These are phyloP conservation scores for Corythornis cristatus DNA, from an alignment of 2,113 vertebrate species.

Conservation along the genomic window DNA sequence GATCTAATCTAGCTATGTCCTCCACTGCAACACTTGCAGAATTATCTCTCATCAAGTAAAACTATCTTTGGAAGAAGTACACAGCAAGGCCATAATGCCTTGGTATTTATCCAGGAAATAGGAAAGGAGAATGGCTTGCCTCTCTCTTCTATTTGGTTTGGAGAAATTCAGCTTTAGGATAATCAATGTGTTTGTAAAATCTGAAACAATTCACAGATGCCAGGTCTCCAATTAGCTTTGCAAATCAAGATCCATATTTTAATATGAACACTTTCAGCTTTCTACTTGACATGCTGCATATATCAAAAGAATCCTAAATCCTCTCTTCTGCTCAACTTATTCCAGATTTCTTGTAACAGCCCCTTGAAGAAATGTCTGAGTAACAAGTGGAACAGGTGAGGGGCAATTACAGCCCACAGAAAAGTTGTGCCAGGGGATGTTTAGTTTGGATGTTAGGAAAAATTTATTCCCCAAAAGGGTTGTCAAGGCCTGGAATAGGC, in stretches of 20 bases:
- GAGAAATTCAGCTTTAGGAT: neutral
- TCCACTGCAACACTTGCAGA: neutral
- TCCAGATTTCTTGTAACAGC: neutral
- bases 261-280: neutral
- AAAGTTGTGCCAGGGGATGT: neutral
- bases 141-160: neutral
- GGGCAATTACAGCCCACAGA: neutral
- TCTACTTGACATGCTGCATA: neutral
- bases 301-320: neutral
- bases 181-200: neutral
- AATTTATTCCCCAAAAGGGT: neutral
- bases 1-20: accelerated
- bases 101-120: neutral
- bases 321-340: neutral
- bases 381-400: neutral
- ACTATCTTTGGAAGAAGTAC: neutral
- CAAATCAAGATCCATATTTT: neutral
- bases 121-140: neutral
- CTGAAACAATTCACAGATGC: neutral
- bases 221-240: neutral
- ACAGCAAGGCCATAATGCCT: neutral
- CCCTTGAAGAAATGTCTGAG: neutral
- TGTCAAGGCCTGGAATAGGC: neutral
- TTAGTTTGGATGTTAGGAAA: neutral
- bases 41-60: neutral